Evolutionary conservation across 2,797 vertebrate species (phyloP).

Genomic region (Heteromormyrus szaboi): DNA sequence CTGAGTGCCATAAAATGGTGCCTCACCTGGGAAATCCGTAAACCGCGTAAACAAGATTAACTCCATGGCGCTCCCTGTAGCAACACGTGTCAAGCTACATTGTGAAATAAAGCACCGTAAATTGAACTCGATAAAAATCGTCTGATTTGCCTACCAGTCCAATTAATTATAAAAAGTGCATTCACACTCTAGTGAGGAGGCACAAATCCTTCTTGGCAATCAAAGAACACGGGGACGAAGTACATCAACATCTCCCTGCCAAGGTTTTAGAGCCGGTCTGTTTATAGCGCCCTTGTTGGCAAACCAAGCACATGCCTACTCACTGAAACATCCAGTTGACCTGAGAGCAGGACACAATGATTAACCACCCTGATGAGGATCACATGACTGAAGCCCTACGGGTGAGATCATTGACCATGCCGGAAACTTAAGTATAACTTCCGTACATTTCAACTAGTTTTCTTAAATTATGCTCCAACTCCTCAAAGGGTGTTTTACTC

Average conservation of each 20-base stretch:
- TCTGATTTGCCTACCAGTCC: neutral
- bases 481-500: neutral
- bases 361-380: constrained; percentile 12
- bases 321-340: neutral
- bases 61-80: neutral
- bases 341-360: constrained; percentile 6
- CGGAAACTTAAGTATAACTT: neutral
- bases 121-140: neutral
- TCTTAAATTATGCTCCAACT: neutral
- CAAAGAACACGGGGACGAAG: neutral
- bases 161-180: neutral
- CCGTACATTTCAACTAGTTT: neutral
- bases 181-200: neutral
- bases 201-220: neutral
- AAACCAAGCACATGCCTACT: neutral
- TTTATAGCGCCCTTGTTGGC: neutral
- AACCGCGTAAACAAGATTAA: neutral
- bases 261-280: neutral
- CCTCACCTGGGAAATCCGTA: neutral
- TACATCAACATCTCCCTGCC: neutral
- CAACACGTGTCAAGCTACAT: neutral
- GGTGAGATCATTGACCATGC: neutral
- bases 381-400: neutral
- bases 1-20: neutral
- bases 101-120: neutral